phyloP scores from a whole-genome alignment of 1,140 invertebrate species.

The Grapholita molesta region DNA sequence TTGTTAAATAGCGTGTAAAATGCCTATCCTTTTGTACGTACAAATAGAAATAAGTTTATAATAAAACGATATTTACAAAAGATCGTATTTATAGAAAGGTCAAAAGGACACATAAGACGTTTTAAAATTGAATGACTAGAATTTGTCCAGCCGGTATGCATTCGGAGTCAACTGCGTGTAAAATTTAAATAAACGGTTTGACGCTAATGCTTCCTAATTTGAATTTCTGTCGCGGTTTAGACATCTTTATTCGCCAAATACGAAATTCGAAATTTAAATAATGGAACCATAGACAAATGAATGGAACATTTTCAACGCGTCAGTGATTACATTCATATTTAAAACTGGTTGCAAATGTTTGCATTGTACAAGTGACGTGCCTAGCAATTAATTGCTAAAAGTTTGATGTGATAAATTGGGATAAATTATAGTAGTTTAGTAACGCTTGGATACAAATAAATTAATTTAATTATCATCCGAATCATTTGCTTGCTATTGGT shows the following conservation, averaged over 20 bases:
- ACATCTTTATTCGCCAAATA: constrained; percentile 53
- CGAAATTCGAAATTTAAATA: constrained; percentile 62
- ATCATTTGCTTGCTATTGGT: too few species aligned
- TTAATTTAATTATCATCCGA: not conserved
- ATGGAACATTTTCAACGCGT: constrained; percentile 32
- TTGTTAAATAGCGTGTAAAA: constrained; percentile 73
- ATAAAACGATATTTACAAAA: constrained; percentile 32
- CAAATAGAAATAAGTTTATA: constrained; percentile 52
- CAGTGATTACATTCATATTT: constrained; percentile 56
- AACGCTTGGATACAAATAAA: not conserved
- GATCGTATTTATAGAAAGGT: not conserved
- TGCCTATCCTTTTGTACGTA: constrained; percentile 50
- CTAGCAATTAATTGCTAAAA: constrained; percentile 7
- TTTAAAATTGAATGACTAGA: not conserved
- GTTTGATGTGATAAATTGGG: not conserved
- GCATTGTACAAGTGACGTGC: not conserved
- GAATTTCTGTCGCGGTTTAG: constrained; percentile 65
- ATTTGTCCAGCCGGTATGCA: constrained; percentile 30
- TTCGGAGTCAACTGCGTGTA: constrained; percentile 70
- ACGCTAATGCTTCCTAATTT: constrained; percentile 59
- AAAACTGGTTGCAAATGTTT: constrained; percentile 32
- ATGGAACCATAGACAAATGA: constrained; percentile 42
- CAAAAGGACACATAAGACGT: not conserved
- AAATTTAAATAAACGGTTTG: constrained; percentile 71
- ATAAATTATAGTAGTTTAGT: not conserved